phyloP scores from a whole-genome alignment of 1,140 invertebrate genomes.

The Campodea augens region DNA sequence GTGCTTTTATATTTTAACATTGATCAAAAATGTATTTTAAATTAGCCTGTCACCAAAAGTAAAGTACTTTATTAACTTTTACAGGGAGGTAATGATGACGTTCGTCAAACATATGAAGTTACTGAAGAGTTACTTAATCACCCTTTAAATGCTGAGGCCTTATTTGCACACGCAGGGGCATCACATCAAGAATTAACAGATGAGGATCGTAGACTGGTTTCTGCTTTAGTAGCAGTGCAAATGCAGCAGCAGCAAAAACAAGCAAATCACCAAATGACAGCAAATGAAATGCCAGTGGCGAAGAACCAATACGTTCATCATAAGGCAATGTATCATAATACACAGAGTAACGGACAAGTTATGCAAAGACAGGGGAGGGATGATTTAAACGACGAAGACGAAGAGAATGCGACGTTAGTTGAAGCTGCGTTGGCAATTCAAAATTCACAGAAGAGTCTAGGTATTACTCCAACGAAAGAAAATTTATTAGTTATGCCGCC shows the following conservation, averaged over 20 bases:
- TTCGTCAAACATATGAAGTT: background rate
- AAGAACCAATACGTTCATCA: too few species aligned
- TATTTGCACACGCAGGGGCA: background rate
- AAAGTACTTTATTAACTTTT: too few species aligned
- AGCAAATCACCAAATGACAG: slow-evolving; percentile 21
- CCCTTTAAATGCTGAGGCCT: background rate
- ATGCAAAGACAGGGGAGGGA: background rate
- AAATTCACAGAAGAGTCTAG: too few species aligned
- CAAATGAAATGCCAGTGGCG: too few species aligned
- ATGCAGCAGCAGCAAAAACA: slow-evolving; percentile 30
- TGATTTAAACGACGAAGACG: too few species aligned
- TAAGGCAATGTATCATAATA: too few species aligned
- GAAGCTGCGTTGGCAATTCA: too few species aligned
- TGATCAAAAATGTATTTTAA: too few species aligned
- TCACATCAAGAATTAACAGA: slow-evolving; percentile 21
- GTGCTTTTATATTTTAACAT: background rate
- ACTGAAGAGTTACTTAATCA: background rate
- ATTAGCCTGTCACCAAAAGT: too few species aligned
- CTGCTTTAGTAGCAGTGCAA: slow-evolving; percentile 30
- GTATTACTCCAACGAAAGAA: too few species aligned
- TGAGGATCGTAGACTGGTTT: slow-evolving; percentile 28
- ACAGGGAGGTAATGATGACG: background rate
- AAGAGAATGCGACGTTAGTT: too few species aligned
- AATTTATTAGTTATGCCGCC: slow-evolving; percentile 13
- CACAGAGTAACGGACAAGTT: background rate